These are phyloP conservation scores for Zaprionus gabonicus DNA, from an alignment of 1,140 invertebrate genomes.

Conservation along the genomic window DNA sequence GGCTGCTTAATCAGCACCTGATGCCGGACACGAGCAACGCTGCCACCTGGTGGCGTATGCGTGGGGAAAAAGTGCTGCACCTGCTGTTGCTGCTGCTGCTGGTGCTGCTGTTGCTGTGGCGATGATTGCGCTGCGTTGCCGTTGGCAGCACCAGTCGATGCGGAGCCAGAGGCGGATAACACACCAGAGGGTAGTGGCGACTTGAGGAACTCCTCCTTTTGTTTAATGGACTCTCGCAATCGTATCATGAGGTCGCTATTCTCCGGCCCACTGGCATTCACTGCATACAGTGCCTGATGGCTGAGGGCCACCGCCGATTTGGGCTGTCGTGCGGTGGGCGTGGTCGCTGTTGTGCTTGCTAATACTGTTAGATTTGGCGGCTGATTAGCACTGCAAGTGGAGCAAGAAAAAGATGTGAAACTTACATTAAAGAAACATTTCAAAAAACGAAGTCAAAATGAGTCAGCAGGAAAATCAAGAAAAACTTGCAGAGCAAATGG, in stretches of 20 bases:
- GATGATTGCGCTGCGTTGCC: constrained; percentile 58
- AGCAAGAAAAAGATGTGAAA: neutral
- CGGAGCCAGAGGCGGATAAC: constrained; percentile 35
- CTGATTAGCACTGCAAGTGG: constrained; percentile 72
- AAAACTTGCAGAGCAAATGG: neutral
- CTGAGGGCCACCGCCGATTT: constrained; percentile 54
- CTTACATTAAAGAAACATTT: neutral
- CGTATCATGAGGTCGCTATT: constrained; percentile 82
- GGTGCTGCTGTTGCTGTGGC: constrained; percentile 30
- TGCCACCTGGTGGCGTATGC: constrained; percentile 50
- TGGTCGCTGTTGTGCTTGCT: constrained; percentile 63
- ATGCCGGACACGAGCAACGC: constrained; percentile 47
- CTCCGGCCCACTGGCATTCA: constrained; percentile 50
- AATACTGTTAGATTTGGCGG: constrained; percentile 84
- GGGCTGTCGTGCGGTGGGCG: constrained; percentile 63
- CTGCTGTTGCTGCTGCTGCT: constrained; percentile 23
- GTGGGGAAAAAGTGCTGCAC: constrained; percentile 81
- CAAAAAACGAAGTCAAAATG: neutral
- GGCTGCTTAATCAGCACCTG: constrained; percentile 59
- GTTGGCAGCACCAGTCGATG: constrained; percentile 25
- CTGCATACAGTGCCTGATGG: constrained; percentile 59
- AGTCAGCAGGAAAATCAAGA: neutral
- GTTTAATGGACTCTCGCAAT: constrained; percentile 91
- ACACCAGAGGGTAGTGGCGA: constrained; percentile 86
- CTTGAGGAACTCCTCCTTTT: constrained; percentile 94